Conservation (phyloP, 2,888 invertebrate species). For the Panzeria rudis region DNA sequence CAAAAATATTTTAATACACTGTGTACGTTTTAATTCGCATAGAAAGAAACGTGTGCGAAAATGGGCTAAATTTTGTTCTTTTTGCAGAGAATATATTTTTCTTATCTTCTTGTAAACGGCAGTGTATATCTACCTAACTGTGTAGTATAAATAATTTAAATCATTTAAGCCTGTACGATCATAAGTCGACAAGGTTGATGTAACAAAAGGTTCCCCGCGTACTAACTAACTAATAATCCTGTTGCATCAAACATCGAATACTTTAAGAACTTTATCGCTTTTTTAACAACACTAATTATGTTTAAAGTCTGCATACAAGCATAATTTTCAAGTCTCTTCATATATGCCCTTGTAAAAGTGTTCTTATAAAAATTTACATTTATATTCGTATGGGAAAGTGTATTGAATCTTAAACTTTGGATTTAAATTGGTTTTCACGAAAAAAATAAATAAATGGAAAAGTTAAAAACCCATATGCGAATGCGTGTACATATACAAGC, state of each 20-base stretch:
- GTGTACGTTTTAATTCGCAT: too few species aligned
- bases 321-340: background rate
- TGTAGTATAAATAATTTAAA: too few species aligned
- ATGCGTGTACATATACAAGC: background rate
- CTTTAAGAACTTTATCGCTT: background rate
- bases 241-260: background rate
- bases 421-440: constrained; percentile 20
- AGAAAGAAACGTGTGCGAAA: too few species aligned
- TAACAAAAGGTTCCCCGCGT: too few species aligned
- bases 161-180: too few species aligned
- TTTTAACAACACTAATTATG: background rate
- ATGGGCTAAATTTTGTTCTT: too few species aligned
- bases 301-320: background rate
- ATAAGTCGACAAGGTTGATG: too few species aligned
- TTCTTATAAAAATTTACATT: constrained; percentile 8
- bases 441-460: background rate
- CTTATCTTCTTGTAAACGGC: too few species aligned
- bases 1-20: too few species aligned
- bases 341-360: background rate
- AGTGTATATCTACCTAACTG: too few species aligned
- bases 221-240: background rate
- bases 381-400: constrained; percentile 14
- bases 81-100: too few species aligned
- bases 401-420: constrained; percentile 36
- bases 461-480: constrained; percentile 6